These are phyloP conservation scores for Leptinotarsa undecemlineata DNA, from an alignment of 1,140 invertebrate genomes.

Conservation along the genomic window DNA sequence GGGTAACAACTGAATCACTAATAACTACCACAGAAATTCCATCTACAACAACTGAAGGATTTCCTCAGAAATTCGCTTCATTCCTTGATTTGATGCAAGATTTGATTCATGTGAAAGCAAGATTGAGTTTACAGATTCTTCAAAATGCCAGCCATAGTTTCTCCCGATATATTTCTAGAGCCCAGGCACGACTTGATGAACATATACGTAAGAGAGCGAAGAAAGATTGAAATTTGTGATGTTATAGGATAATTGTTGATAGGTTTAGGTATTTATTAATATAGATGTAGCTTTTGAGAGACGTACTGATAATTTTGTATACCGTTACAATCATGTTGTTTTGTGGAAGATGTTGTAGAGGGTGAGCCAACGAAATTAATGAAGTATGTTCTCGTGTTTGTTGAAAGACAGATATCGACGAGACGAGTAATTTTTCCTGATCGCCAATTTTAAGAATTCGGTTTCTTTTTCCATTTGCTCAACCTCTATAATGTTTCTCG, in stretches of 20 bases:
- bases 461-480: too few species aligned
- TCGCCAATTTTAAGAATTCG: too few species aligned
- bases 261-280: not conserved
- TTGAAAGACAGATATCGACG: too few species aligned
- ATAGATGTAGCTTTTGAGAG: not conserved
- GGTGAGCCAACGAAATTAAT: too few species aligned
- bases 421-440: too few species aligned
- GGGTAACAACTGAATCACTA: conserved; percentile 14
- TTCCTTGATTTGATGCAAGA: conserved; percentile 44
- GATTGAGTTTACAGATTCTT: conserved; percentile 46
- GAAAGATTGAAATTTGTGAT: not conserved
- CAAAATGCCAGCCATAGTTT: conserved; percentile 44
- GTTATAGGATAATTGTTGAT: not conserved
- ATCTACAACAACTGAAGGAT: not conserved
- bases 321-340: too few species aligned
- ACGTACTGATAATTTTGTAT: too few species aligned
- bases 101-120: conserved; percentile 47
- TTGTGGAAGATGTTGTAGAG: too few species aligned
- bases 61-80: conserved; percentile 32
- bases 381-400: too few species aligned
- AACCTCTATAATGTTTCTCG: too few species aligned
- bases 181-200: conserved; percentile 45
- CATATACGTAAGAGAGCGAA: conserved; percentile 31
- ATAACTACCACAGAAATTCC: conserved; percentile 9
- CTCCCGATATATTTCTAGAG: conserved; percentile 44